phyloP scores from a whole-genome alignment of 2,888 invertebrate genomes.

The Malachius bipustulatus region DNA sequence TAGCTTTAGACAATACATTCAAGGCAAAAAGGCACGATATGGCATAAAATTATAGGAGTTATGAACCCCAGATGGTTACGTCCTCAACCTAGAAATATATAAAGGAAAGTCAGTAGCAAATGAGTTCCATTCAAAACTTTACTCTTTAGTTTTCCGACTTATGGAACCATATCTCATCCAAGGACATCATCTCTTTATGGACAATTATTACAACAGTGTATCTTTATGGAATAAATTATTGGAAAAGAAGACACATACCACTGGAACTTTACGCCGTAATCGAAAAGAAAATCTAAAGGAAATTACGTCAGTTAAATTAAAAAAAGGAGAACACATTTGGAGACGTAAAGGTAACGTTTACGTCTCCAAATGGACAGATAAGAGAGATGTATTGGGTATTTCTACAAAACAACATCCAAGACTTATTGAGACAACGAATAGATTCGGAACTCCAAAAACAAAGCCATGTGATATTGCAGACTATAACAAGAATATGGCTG shows the following conservation, averaged over 20 bases:
- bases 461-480: conserved; percentile 15
- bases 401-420: conserved; percentile 19
- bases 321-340: too few species aligned
- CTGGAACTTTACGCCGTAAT: neutral
- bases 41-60: too few species aligned
- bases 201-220: conserved; percentile 2
- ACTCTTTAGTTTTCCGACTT: neutral
- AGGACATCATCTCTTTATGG: conserved; percentile 1
- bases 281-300: neutral
- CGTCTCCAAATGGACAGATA: conserved; percentile 19
- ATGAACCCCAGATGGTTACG: too few species aligned
- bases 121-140: too few species aligned
- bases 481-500: conserved; percentile 19
- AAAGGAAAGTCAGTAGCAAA: too few species aligned
- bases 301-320: too few species aligned
- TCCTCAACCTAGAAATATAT: too few species aligned
- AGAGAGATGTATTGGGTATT: conserved; percentile 17
- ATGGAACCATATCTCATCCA: neutral
- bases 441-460: conserved; percentile 12
- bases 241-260: neutral
- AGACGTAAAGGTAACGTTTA: conserved; percentile 6
- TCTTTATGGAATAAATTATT: conserved; percentile 1
- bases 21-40: neutral
- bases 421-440: conserved; percentile 13
- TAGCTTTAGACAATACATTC: neutral